Evolutionary conservation across 2,113 vertebrate genomes (phyloP), one percentile per base, ranked within the genome.

Genomic region (Numida meleagris): DNA sequence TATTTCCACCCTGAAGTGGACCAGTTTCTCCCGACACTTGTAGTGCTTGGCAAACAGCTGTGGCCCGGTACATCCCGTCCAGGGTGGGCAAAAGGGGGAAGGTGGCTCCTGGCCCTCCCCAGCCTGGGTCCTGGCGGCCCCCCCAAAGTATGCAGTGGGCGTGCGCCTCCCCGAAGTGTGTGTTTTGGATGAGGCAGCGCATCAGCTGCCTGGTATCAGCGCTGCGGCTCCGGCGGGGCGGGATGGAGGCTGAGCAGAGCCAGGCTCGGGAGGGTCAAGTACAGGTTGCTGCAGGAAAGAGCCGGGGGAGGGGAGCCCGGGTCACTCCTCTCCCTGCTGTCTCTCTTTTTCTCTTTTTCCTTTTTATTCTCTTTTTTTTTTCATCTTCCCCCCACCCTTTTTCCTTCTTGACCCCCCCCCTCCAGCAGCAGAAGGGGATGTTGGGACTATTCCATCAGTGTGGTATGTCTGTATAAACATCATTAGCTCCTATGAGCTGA

Each of bases 381-480:
- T 31, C 3, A 3, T 11, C 14, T 27, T 73, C 4, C 27, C 38
- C 14, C 1, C 12, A 8, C 6, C 4, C 4, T 7, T n/a, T 51
- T 48, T 42, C 29, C 57, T 12, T 6, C 11, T 29, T 9, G 4
- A 53, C 53, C 24, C 40, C 24, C 36, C 8, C 5, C 27, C 19
- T 15, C 55, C 36, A 29, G 36, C 40, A 25, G 6, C 57, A 48
- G 96, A 62, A 93, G 91, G 97, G 96, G 97, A 97, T 97, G 96
- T 97, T 97, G 97, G 97, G 96, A 90, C 91, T 92, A 93, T 95
- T 97, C 98, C 97, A 96, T 95, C 95, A 79, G 95, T 94, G 96
- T 97, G 97, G 97, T 98, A 98, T 98, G 98, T 98, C 98, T 98
- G 98, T 98, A 96, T 98, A 98, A 99, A 98, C 98, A 99, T 97